Evolutionary conservation across 2,113 vertebrate genomes (phyloP), one percentile per base, ranked within the genome.

Genomic region (Maccullochella peelii): DNA sequence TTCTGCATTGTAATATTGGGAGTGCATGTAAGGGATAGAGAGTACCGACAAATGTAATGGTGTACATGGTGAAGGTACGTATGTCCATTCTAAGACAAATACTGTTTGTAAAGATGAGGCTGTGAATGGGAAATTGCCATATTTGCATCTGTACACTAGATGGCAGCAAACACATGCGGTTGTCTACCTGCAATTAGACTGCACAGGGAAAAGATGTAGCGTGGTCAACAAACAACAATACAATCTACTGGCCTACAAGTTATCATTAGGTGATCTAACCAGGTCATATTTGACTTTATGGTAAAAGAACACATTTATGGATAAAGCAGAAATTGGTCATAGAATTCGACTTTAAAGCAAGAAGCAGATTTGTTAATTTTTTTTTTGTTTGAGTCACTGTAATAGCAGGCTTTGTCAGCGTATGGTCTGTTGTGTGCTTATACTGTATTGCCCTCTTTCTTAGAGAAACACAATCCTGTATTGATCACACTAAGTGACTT

Each of bases 111-210:
- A 10, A 57, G 23, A 40, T 5, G 2, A 65, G 55, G 27, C 14
- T 47, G 36, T 11, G 11, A 27, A 27, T 55, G 14, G 8, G 2
- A n/a, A 40, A 61, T 16, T 78, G 63, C 30, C 30, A 21, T 79
- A 20, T 65, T 83, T 44, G 6, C 7, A 49, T 58, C 0, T 52
- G 59, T 27, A 9, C 92, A 82, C 85, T 90, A 92, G 92, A 58
- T 88, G 90, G 89, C 86, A 92, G 86, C 80, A 92, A 82, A 86
- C 23, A 74, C 72, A 73, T 57, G 11, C 2, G 14, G 11, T 36
- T 83, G 52, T 30, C 18, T 62, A n/a, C 25, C 8, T 33, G 67
- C 10, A 49, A 30, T 21, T 1, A 8, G 23, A 36, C 25, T 15
- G 18, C 40, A n/a, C 18, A 67, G 54, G 10, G 5, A 21, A 21